Evolutionary conservation across 2,113 vertebrate genomes (phyloP), one percentile per base, ranked within the genome.

Genomic region (Siniperca chuatsi): DNA sequence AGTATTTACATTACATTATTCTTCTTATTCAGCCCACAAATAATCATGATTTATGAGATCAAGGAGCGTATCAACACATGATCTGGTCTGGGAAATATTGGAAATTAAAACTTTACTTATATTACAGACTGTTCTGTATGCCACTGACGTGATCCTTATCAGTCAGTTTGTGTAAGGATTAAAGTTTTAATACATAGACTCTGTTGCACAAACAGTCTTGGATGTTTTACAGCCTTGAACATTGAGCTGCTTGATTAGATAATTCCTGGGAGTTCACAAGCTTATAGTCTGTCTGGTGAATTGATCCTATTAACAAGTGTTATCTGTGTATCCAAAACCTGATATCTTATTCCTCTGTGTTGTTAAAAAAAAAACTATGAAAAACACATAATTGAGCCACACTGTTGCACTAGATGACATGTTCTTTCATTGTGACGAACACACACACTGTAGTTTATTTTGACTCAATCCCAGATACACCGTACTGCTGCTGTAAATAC

Each of bases 201-300:
- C 33, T 16, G 21, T 40, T 21, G 25, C 12, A 6, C 25, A 33
- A 57, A 72, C 52, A 15, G 62, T 72, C 15, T 35, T 6, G 1
- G 7, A 25, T 69, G 40, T 69, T 82, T 77, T 33, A 16, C 57
- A 35, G 33, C 10, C 66, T 1, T 44, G 42, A 44, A 4, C 52
- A 6, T 42, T 20, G 1, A 78, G 68, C 35, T 0, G 0, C 54
- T 54, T 75, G 52, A 72, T 76, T 42, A 0, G 69, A 42, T 76
- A 8, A 15, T 33, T 71, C 11, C 52, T 33, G 10, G 33, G n/a
- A 71, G 67, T 82, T 87, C 61, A 76, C 73, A 79, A 21, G 72
- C 69, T 83, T 42, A 10, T 78, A 64, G 77, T 29, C 29, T 29
- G 42, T 21, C 54, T 46, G 50, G 3, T 25, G 54, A 60, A 40